A percentile compares a stretch with the other conserved stretches of the same genome.
Conservation (phyloP, 1,140 invertebrate genomes). For the Drosophila kepulauana region DNA sequence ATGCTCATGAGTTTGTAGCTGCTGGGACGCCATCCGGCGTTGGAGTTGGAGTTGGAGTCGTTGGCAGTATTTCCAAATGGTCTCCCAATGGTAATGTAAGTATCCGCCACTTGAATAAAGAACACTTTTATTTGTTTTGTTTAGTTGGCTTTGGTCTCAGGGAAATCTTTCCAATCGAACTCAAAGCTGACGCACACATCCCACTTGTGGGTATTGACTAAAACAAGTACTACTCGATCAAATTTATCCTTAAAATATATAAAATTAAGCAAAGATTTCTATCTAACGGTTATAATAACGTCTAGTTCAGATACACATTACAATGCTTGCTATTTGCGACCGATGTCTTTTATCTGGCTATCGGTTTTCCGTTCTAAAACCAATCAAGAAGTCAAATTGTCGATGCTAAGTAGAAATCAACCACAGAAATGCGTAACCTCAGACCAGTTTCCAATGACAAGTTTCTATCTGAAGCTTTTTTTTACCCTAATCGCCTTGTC, state of each 20-base stretch:
- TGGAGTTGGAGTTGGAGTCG: constrained; percentile 56
- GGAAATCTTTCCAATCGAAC: too few relatives aligned
- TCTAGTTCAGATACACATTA: too few relatives aligned
- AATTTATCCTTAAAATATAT: too few relatives aligned
- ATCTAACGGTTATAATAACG: too few relatives aligned
- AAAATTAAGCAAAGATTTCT: too few relatives aligned
- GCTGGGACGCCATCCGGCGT: constrained; percentile 32
- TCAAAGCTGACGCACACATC: too few relatives aligned
- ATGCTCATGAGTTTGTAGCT: constrained; percentile 38
- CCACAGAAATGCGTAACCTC: constrained; percentile 28
- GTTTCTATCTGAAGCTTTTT: background rate
- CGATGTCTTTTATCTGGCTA: constrained; percentile 15
- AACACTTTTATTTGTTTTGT: constrained; percentile 5
- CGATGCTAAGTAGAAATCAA: constrained; percentile 64
- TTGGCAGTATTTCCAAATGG: constrained; percentile 76
- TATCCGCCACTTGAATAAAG: constrained; percentile 32
- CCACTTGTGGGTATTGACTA: too few relatives aligned
- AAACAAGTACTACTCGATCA: too few relatives aligned
- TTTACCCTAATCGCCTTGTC: too few relatives aligned
- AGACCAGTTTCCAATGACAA: constrained; percentile 7
- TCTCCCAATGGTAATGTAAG: constrained; percentile 83
- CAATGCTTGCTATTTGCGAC: constrained; percentile 35
- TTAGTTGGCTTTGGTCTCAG: constrained; percentile 6
- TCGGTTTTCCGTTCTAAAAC: constrained; percentile 57
- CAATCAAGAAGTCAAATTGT: constrained; percentile 73